Conservation (phyloP, 2,888 invertebrate genomes). For the Diaphora mendica region DNA sequence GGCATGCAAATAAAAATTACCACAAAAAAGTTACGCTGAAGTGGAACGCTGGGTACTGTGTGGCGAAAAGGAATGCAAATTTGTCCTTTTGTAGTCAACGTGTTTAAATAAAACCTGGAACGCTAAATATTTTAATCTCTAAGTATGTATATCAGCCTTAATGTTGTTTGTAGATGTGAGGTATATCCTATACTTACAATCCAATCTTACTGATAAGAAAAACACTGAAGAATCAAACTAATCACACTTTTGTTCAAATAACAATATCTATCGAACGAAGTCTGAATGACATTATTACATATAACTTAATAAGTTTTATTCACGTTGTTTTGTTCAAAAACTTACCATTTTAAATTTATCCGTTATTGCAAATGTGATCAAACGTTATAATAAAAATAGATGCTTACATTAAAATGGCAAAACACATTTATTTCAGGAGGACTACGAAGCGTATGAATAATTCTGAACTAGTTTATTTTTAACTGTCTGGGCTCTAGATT, state of each 20-base stretch:
- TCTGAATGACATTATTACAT: no score
- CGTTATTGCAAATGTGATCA: neutral
- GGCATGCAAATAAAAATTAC: slow-evolving; percentile 63
- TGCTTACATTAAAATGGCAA: neutral
- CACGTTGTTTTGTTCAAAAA: no score
- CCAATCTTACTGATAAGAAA: neutral
- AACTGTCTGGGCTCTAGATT: neutral
- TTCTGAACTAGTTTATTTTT: slow-evolving; percentile 20
- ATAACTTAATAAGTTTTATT: no score
- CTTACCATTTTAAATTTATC: neutral
- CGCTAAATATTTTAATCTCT: slow-evolving; percentile 42
- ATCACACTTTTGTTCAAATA: neutral
- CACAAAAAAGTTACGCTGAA: slow-evolving; percentile 56
- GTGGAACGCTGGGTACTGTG: slow-evolving; percentile 39
- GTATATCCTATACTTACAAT: no score
- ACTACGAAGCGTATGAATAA: slow-evolving; percentile 1
- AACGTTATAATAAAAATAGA: neutral
- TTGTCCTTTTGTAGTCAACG: slow-evolving; percentile 52
- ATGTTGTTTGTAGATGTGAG: neutral
- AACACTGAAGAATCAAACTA: no score
- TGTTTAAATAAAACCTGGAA: slow-evolving; percentile 47
- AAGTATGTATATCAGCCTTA: slow-evolving; percentile 5
- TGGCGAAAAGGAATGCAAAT: slow-evolving; percentile 61
- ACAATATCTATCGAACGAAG: no score
- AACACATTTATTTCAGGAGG: neutral